phyloP scores from a whole-genome alignment of 1,140 invertebrate species.

The Drosophila pseudoananassae region DNA sequence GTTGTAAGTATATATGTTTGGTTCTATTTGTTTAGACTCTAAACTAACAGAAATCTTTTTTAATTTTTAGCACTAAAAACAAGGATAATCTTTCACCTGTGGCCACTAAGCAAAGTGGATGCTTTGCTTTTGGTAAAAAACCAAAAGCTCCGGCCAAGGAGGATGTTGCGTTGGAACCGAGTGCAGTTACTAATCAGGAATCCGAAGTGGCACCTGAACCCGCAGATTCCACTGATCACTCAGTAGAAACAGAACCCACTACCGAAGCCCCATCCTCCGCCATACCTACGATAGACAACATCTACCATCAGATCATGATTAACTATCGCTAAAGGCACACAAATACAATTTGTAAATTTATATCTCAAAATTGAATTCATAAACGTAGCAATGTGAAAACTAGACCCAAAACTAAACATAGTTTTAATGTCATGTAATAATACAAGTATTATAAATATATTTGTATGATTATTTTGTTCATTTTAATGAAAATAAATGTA shows the following conservation, averaged over 20 bases:
- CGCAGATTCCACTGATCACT: background rate
- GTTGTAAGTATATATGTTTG: conserved; percentile 44
- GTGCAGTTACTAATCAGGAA: conserved; percentile 5
- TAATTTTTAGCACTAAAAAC: conserved; percentile 59
- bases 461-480: no score
- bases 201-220: background rate
- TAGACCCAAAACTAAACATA: background rate
- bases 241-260: background rate
- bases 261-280: conserved; percentile 3
- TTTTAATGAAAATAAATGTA: background rate
- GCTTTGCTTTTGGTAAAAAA: conserved; percentile 74
- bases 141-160: conserved; percentile 47
- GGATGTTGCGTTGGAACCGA: background rate
- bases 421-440: background rate
- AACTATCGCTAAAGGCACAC: conserved; percentile 14
- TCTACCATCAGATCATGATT: conserved; percentile 65
- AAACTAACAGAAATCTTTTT: background rate
- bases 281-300: conserved; percentile 69
- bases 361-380: background rate
- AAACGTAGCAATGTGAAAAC: background rate
- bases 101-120: conserved; percentile 77
- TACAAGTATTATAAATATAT: background rate
- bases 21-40: background rate
- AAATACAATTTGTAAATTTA: no score
- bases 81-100: conserved; percentile 77